Conservation (phyloP, 2,797 vertebrate species). For the Pygocentrus nattereri region DNA sequence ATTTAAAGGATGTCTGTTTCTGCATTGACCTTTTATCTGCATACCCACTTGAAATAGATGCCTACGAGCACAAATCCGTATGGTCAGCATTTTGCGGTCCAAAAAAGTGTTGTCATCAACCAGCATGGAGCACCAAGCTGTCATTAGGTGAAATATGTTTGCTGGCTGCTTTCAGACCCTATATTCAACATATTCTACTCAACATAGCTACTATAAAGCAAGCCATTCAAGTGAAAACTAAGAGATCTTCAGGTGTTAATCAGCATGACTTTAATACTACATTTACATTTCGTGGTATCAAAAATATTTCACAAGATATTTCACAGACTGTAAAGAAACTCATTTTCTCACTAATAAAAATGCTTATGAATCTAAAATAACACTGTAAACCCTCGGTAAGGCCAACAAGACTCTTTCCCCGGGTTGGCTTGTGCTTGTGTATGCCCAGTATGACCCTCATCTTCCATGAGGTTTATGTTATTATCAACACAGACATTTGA, state of each 20-base stretch:
- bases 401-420: slow-evolving; percentile 16
- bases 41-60: no score
- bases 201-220: background rate
- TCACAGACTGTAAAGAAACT: no score
- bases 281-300: background rate
- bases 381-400: background rate
- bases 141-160: background rate
- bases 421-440: background rate
- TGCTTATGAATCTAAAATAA: background rate
- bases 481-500: background rate
- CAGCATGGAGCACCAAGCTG: background rate
- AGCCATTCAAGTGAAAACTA: background rate
- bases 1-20: no score
- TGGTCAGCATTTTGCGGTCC: no score
- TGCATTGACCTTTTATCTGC: no score
- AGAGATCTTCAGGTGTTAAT: background rate
- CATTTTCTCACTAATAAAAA: background rate
- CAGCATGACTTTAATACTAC: background rate
- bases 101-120: no score
- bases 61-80: no score
- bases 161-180: no score
- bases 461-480: background rate
- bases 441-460: background rate
- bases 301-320: background rate
- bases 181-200: no score